Conservation (phyloP, 2,113 vertebrate genomes). For the Bungarus multicinctus region DNA sequence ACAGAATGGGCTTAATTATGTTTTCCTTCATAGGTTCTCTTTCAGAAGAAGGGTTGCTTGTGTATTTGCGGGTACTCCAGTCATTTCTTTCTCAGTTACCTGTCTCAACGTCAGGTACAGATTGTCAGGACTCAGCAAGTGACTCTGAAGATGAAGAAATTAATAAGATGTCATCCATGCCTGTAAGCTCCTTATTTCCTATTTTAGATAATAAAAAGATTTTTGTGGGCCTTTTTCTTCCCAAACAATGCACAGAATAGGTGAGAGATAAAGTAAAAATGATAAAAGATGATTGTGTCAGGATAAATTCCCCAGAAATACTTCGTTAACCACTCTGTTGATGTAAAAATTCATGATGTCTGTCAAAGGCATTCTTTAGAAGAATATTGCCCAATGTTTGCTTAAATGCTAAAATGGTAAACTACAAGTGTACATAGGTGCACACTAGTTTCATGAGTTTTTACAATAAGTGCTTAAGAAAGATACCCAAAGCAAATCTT, state of each 20-base stretch:
- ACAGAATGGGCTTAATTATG: background rate
- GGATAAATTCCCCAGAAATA: background rate
- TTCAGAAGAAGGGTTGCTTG: slow-evolving; percentile 89
- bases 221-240: background rate
- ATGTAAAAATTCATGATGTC: too few species aligned
- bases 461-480: background rate
- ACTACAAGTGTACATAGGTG: background rate
- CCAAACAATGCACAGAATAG: background rate
- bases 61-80: slow-evolving; percentile 88
- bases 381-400: background rate
- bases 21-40: slow-evolving; percentile 73
- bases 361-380: background rate
- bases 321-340: background rate
- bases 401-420: background rate
- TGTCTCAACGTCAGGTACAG: slow-evolving; percentile 72
- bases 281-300: background rate
- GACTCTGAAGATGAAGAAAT: slow-evolving; percentile 91
- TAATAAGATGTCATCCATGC: slow-evolving; percentile 65
- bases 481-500: background rate
- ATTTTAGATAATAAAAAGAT: background rate
- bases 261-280: background rate
- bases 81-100: slow-evolving; percentile 86
- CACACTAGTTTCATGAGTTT: background rate
- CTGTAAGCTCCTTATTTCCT: slow-evolving; percentile 65
- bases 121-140: slow-evolving; percentile 78